phyloP scores from a whole-genome alignment of 2,888 invertebrate species.

The Belgica antarctica region DNA sequence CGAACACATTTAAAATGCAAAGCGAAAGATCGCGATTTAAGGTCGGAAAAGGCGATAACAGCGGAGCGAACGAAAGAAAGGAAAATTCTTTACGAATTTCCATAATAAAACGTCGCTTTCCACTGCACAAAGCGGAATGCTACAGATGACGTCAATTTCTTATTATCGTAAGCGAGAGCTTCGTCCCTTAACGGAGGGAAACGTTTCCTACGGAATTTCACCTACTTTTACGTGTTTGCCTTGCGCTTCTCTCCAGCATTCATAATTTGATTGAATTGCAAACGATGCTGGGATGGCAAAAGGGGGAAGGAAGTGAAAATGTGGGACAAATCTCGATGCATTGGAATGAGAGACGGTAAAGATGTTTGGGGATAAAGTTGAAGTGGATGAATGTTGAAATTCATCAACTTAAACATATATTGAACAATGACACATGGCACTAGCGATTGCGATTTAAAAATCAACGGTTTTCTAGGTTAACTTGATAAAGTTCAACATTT shows the following conservation, averaged over 20 bases:
- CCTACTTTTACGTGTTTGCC: conserved; percentile 28
- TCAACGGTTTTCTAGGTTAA: no score
- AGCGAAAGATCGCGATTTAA: background rate
- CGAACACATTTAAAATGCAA: background rate
- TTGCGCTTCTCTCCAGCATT: conserved; percentile 18
- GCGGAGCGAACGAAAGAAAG: background rate
- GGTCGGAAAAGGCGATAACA: background rate
- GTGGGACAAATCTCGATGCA: conserved; percentile 20
- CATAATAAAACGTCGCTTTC: background rate
- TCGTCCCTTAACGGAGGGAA: background rate
- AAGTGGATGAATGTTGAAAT: background rate
- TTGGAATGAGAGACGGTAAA: background rate
- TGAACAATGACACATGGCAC: no score
- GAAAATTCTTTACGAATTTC: conserved; percentile 10
- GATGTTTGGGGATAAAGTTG: background rate
- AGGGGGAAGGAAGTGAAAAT: conserved; percentile 21
- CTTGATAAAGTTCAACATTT: no score
- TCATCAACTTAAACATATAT: no score
- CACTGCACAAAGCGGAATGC: background rate
- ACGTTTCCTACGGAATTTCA: conserved; percentile 25
- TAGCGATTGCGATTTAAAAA: no score
- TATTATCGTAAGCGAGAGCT: background rate
- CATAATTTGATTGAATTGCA: conserved; percentile 31
- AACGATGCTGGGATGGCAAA: no score
- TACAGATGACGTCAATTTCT: background rate